phyloP scores from a whole-genome alignment of 2,113 vertebrate species.

The Globicephala melas region DNA sequence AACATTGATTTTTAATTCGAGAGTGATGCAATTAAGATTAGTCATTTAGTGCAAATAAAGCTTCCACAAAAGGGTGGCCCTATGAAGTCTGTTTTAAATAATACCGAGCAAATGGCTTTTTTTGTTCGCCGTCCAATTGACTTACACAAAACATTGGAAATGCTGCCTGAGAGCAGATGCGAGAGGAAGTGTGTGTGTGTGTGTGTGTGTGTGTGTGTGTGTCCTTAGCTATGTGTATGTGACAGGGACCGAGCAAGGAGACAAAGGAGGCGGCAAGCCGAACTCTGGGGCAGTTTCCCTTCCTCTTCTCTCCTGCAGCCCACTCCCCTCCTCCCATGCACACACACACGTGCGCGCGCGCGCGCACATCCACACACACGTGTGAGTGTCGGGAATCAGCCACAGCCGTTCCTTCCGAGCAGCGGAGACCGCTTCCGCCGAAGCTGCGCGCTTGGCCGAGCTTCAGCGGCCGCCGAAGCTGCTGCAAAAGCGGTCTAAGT shows the following conservation, averaged over 20 bases:
- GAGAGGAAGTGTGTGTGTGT: conserved; percentile 82
- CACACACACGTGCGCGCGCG: not conserved
- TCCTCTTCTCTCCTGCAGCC: conserved; percentile 51
- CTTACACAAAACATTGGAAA: conserved; percentile 84
- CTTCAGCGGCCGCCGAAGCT: not conserved
- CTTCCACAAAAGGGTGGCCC: conserved; percentile 80
- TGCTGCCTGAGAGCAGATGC: conserved; percentile 86
- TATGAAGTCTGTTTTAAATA: conserved; percentile 84
- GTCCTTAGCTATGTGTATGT: conserved; percentile 62
- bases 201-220: not conserved
- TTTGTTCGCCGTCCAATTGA: conserved; percentile 76
- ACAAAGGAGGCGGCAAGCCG: conserved; percentile 91
- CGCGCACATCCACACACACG: not conserved
- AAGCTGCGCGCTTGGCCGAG: not conserved
- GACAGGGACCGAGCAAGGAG: conserved; percentile 76
- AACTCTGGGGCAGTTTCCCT: conserved; percentile 83
- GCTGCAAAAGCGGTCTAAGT: not conserved
- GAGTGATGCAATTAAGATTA: conserved; percentile 93
- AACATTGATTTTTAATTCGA: conserved; percentile 96
- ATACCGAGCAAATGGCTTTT: conserved; percentile 77
- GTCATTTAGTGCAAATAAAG: conserved; percentile 92
- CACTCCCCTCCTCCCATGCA: not conserved
- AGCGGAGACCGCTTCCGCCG: conserved; percentile 28
- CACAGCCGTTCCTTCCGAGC: conserved; percentile 67
- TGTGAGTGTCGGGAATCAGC: conserved; percentile 37